A percentile compares a stretch with the other conserved stretches of the same genome.
phyloP scores from a whole-genome alignment of 1,140 invertebrate genomes.

The Melanaphis sacchari region DNA sequence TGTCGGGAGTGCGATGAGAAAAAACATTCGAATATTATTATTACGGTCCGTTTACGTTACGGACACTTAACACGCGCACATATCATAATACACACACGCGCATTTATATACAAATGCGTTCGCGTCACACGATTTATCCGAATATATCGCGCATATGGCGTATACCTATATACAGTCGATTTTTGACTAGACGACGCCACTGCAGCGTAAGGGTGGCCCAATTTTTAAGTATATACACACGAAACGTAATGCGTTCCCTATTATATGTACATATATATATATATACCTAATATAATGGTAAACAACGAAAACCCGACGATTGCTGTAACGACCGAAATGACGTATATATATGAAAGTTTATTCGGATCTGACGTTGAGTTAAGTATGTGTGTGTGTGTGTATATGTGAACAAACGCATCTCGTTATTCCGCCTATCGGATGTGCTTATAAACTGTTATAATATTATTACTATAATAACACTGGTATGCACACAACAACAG shows the following conservation, averaged over 20 bases:
- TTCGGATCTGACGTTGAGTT: neutral
- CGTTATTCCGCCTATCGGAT: neutral
- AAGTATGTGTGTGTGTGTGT: neutral
- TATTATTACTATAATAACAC: neutral
- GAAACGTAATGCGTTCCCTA: no score
- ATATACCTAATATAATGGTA: neutral
- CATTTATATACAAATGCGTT: neutral
- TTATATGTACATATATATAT: neutral
- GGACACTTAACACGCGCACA: neutral
- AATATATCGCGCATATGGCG: neutral
- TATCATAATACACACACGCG: neutral
- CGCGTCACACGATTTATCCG: neutral
- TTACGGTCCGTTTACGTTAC: slow-evolving; percentile 42
- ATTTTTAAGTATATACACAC: neutral
- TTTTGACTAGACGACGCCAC: slow-evolving; percentile 23
- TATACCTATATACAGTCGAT: neutral
- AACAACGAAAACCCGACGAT: slow-evolving; percentile 13
- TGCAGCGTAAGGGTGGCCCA: neutral
- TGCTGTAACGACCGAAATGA: neutral
- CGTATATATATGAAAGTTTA: neutral
- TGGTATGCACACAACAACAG: neutral
- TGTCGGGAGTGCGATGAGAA: neutral
- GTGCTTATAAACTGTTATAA: neutral
- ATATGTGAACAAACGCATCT: no score
- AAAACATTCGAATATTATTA: slow-evolving; percentile 34